Conservation (phyloP, 53 echinoderm and acorn worm genomes). For the Actinopyga echinites region DNA sequence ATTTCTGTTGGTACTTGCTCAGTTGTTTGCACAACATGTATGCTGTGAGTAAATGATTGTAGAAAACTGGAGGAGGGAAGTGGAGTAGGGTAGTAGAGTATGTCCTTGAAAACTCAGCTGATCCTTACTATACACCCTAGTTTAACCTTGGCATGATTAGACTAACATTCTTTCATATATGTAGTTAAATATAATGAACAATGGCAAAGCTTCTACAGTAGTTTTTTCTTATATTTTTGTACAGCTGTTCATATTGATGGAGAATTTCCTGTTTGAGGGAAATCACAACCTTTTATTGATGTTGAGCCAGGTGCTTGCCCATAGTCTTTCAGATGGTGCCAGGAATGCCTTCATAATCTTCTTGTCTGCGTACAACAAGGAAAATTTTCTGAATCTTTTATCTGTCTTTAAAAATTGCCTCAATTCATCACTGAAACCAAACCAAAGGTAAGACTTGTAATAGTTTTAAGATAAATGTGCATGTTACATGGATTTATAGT, state of each 20-base stretch:
- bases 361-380: conserved; percentile 58
- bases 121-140: too few species aligned
- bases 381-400: conserved; percentile 70
- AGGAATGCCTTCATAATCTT: conserved; percentile 55
- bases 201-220: neutral
- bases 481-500: too few species aligned
- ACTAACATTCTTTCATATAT: neutral
- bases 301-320: conserved; percentile 70
- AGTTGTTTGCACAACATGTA: too few species aligned
- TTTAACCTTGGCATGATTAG: neutral
- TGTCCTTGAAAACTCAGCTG: too few species aligned
- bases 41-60: too few species aligned
- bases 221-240: conserved; percentile 4
- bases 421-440: conserved; percentile 68
- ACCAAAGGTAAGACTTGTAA: conserved; percentile 64
- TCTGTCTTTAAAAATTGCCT: conserved; percentile 71
- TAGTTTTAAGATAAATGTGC: neutral
- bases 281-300: conserved; percentile 69
- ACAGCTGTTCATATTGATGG: conserved; percentile 77
- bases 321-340: conserved; percentile 52
- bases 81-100: too few species aligned
- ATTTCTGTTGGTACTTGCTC: too few species aligned
- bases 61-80: too few species aligned
- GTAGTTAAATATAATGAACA: neutral
- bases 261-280: conserved; percentile 68